Conservation (phyloP, 2,797 vertebrate species). For the Eupleurogrammus muticus region DNA sequence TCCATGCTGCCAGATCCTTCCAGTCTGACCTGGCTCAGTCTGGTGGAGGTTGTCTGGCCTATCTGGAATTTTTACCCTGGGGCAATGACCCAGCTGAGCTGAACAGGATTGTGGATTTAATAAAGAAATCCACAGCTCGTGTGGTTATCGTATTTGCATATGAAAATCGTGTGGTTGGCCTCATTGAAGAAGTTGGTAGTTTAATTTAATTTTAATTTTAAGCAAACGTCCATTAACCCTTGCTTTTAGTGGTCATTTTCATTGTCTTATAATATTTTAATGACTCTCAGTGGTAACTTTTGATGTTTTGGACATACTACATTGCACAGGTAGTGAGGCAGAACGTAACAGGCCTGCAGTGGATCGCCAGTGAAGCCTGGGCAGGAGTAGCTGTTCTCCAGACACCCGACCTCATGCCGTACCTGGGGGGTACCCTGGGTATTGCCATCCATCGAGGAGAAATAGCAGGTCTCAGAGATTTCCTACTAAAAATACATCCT, state of each 20-base stretch:
- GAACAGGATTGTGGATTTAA: conserved; percentile 49
- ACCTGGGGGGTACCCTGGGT: conserved; percentile 41
- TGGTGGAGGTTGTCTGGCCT: conserved; percentile 70
- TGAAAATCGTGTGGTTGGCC: conserved; percentile 43
- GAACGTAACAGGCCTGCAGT: background rate
- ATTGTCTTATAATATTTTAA: background rate
- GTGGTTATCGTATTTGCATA: conserved; percentile 65
- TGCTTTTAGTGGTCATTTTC: background rate
- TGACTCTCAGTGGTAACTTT: background rate
- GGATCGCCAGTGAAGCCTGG: background rate
- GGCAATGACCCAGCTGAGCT: conserved; percentile 47
- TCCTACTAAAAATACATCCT: background rate
- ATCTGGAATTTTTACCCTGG: conserved; percentile 69
- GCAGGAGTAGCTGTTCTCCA: background rate
- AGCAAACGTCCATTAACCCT: too few species aligned
- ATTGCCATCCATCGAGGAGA: background rate
- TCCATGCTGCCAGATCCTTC: conserved; percentile 70
- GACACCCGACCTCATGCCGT: background rate
- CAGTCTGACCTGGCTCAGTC: conserved; percentile 52
- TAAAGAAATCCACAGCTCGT: conserved; percentile 54
- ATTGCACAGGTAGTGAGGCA: background rate
- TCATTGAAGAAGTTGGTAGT: conserved; percentile 57
- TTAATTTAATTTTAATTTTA: background rate
- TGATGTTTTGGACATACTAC: background rate
- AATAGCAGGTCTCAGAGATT: background rate